Percentiles rank a stretch among this genome's conserved stretches.
Evolutionary conservation across 2,113 vertebrate genomes (phyloP).

Genomic region (Petroica traversi): DNA sequence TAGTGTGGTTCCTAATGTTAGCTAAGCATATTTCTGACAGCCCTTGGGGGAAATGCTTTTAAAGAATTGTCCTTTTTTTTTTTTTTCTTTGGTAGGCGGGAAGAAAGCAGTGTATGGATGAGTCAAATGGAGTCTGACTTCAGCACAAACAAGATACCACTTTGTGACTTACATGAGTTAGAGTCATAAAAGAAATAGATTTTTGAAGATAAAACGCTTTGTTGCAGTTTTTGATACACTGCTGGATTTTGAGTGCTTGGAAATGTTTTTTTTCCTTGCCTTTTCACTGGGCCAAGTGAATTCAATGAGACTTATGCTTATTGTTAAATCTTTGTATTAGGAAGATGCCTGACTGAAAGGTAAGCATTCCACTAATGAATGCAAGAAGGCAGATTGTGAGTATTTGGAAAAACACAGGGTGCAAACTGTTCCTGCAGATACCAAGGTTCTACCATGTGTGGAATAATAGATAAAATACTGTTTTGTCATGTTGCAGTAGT

Average conservation of each 20-base stretch:
- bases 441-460: accelerated
- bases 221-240: not conserved
- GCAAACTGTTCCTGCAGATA: not conserved
- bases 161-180: not conserved
- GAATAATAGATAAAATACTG: not conserved
- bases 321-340: not conserved
- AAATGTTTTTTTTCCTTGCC: not conserved
- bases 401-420: not conserved
- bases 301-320: not conserved
- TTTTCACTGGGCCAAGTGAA: not conserved
- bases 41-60: not conserved
- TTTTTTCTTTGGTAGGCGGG: not conserved
- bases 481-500: not conserved
- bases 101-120: not conserved
- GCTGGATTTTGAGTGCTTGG: not conserved
- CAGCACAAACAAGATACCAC: not conserved
- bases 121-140: not conserved
- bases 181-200: not conserved
- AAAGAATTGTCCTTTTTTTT: not conserved
- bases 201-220: not conserved
- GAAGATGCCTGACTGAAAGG: not conserved
- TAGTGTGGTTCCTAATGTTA: not conserved
- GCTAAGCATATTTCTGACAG: not conserved
- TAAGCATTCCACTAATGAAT: not conserved
- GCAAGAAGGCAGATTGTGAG: not conserved